These are phyloP conservation scores for Schizothorax lantsangensis DNA, from an alignment of 2,797 vertebrate species.

Conservation along the genomic window DNA sequence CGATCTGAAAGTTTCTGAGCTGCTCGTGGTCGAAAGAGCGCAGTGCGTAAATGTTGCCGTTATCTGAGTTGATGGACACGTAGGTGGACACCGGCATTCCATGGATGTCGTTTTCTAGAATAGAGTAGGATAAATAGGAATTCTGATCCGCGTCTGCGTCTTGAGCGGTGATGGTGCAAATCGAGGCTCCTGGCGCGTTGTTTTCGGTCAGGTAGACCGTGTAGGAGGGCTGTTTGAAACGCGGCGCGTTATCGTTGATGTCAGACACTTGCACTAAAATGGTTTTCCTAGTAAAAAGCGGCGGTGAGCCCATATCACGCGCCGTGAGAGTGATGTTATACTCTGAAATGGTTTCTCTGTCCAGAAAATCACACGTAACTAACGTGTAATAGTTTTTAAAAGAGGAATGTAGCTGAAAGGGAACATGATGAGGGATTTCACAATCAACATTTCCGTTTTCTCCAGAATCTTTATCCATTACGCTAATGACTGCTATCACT, in stretches of 20 bases:
- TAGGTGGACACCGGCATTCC: constrained; percentile 87
- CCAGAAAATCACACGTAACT: constrained; percentile 84
- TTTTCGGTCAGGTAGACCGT: constrained; percentile 89
- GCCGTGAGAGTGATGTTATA: constrained; percentile 88
- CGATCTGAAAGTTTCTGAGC: constrained; percentile 85
- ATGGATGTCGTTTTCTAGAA: constrained; percentile 81
- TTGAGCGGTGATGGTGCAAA: constrained; percentile 84
- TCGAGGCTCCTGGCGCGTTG: constrained; percentile 87
- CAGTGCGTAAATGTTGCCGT: constrained; percentile 89
- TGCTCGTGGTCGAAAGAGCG: constrained; percentile 90
- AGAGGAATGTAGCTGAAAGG: constrained; percentile 88
- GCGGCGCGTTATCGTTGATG: constrained; percentile 87
- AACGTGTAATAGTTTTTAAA: constrained; percentile 91
- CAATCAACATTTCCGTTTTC: constrained; percentile 88
- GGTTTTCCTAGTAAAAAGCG: constrained; percentile 80
- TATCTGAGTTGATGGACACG: constrained; percentile 90
- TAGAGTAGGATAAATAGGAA: constrained; percentile 86
- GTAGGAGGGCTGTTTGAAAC: constrained; percentile 87
- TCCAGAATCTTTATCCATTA: constrained; percentile 87
- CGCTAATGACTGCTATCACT: constrained; percentile 88
- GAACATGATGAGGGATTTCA: constrained; percentile 77
- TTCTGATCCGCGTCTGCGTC: constrained; percentile 88
- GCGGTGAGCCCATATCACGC: constrained; percentile 82
- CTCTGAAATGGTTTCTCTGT: constrained; percentile 79
- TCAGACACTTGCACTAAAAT: constrained; percentile 85